phyloP scores from a whole-genome alignment of 1,140 invertebrate species.

The Drosophila biarmipes region DNA sequence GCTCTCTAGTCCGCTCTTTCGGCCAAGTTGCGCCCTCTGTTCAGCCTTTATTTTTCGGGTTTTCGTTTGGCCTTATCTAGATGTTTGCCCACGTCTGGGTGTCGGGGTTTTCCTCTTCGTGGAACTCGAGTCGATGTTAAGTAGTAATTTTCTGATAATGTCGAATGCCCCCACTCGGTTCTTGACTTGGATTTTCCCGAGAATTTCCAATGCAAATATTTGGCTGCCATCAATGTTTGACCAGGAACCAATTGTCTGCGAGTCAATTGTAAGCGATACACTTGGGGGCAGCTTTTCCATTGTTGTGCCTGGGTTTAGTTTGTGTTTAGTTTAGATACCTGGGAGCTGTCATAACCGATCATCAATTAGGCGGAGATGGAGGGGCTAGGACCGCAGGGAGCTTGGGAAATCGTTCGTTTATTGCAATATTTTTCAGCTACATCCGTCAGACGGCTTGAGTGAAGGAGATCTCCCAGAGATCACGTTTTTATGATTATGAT shows the following conservation, averaged over 20 bases:
- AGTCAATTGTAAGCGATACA: slow-evolving; percentile 67
- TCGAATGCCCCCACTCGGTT: slow-evolving; percentile 10
- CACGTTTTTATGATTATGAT: slow-evolving; percentile 68
- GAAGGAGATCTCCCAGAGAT: slow-evolving; percentile 42
- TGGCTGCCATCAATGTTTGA: slow-evolving; percentile 59
- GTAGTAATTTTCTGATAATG: slow-evolving; percentile 83
- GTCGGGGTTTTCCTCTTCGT: slow-evolving; percentile 54
- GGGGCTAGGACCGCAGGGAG: slow-evolving; percentile 6
- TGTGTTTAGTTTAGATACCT: slow-evolving; percentile 30
- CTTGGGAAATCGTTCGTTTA: slow-evolving; percentile 37
- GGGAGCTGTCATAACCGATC: slow-evolving; percentile 68
- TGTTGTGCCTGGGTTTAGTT: slow-evolving; percentile 17
- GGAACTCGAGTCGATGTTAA: slow-evolving; percentile 75
- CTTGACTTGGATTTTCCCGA: slow-evolving; percentile 25
- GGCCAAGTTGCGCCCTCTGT: slow-evolving; percentile 63
- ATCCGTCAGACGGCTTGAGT: slow-evolving; percentile 59
- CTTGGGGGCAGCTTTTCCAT: slow-evolving; percentile 11
- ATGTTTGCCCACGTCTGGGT: slow-evolving; percentile 62
- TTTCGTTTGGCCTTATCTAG: slow-evolving; percentile 69
- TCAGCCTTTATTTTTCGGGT: slow-evolving; percentile 21
- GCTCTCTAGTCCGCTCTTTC: slow-evolving; percentile 19
- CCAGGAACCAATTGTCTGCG: slow-evolving; percentile 20
- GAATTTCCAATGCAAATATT: slow-evolving; percentile 69
- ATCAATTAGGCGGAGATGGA: slow-evolving; percentile 56
- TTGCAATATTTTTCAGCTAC: slow-evolving; percentile 53